Conservation (phyloP, 2,888 invertebrate genomes). For the Stenotaenia linearis region DNA sequence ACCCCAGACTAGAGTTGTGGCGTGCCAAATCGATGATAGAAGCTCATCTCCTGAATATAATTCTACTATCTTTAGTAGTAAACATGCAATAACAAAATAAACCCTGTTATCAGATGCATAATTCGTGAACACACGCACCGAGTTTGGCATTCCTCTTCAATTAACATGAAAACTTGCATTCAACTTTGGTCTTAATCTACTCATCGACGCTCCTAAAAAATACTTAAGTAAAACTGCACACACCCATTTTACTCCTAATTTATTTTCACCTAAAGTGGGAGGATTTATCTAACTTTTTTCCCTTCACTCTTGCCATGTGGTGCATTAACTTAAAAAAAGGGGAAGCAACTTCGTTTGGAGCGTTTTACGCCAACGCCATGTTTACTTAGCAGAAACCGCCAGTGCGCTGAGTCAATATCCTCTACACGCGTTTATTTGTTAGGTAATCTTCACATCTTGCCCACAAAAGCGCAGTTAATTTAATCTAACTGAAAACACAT, state of each 20-base stretch:
- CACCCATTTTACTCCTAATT: neutral
- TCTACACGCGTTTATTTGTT: constrained; percentile 2
- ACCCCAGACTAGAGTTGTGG: neutral
- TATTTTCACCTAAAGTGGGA: neutral
- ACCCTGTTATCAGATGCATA: constrained; percentile 1
- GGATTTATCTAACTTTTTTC: neutral
- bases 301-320: neutral
- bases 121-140: neutral
- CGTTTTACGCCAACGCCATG: neutral
- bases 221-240: neutral
- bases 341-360: neutral
- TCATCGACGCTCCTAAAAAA: neutral
- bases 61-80: constrained; percentile 2
- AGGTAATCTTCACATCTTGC: neutral
- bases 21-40: neutral
- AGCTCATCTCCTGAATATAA: neutral
- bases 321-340: neutral
- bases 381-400: neutral
- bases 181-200: neutral
- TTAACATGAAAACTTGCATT: neutral
- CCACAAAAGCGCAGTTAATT: neutral
- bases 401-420: neutral
- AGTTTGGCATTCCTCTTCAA: neutral
- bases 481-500: constrained; percentile 7
- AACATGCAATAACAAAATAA: constrained; percentile 19